These are phyloP conservation scores for Pyxicephalus adspersus DNA, from an alignment of 2,113 vertebrate species.

Conservation along the genomic window DNA sequence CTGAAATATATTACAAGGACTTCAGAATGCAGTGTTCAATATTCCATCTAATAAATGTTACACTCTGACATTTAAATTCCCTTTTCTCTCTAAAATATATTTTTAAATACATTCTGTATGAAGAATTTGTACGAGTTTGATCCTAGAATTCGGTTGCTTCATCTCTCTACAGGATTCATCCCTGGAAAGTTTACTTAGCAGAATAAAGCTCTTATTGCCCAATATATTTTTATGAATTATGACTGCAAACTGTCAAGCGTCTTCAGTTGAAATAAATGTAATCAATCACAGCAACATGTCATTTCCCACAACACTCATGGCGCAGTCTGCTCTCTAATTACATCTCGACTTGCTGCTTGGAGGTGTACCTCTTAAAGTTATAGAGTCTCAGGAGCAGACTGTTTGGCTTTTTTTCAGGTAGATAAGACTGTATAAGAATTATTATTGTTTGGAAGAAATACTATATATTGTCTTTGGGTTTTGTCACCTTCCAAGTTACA, in stretches of 20 bases:
- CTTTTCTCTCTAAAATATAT: constrained; percentile 23
- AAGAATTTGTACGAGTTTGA: constrained; percentile 35
- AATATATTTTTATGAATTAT: constrained; percentile 60
- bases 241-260: constrained; percentile 58
- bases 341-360: constrained; percentile 56
- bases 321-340: constrained; percentile 64
- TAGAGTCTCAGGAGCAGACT: constrained; percentile 61
- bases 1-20: constrained; percentile 6
- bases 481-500: not conserved
- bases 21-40: constrained; percentile 26
- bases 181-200: constrained; percentile 52
- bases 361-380: constrained; percentile 63
- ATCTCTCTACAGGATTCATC: constrained; percentile 41
- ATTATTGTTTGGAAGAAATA: not conserved
- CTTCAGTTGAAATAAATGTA: constrained; percentile 60
- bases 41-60: constrained; percentile 32
- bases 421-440: not conserved
- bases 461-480: not conserved
- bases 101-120: constrained; percentile 19
- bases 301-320: constrained; percentile 60
- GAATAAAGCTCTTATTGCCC: constrained; percentile 53
- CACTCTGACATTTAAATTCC: constrained; percentile 19
- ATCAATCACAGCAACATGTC: constrained; percentile 61
- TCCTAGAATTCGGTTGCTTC: not conserved
- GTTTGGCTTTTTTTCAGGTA: constrained; percentile 5